Evolutionary conservation across 2,888 invertebrate species (phyloP), one percentile per base, ranked within the genome.

Genomic region (Drosophila neonasuta): DNA sequence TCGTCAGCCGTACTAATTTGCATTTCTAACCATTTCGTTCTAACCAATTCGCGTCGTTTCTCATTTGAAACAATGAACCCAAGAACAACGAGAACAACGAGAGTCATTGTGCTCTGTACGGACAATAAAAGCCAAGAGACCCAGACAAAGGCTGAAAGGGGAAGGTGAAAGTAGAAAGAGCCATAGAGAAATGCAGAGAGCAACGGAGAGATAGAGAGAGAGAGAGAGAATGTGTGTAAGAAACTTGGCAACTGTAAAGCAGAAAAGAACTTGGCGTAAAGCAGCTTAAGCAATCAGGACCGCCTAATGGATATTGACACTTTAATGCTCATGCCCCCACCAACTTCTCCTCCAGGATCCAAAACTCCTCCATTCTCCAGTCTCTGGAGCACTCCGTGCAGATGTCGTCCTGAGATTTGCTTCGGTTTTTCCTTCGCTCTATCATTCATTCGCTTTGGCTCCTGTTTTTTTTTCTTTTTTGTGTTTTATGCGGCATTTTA

Each of bases 221-320:
- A 32, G 48, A 11, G 17, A 48, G 48, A 32, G 24, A 44, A 17
- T 60, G 56, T 50, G 77, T 70, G 62, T 59, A 77, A 80, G 79
- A 75, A 80, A 81, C 69, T 84, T 84, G 69, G 64, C 65, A 80
- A 67, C 77, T 66, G 80, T 63, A 82, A 74, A 80, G 68, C 71
- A 77, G 80, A 82, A 83, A 85, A 80, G 80, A 80, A 83, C 73
- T 80, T 80, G 80, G 86, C 80, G 80, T 86, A 84, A 86, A 86
- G 86, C 75, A 81, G 86, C 85, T 86, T 83, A 86, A 83, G 82
- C 85, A 83, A 83, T 84, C 86, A 86, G 85, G 81, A 85, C 78
- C 76, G 82, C 85, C 86, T 83, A 83, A 83, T 86, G 83, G 87
- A 83, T 83, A 83, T 83, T 86, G 83, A 83, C 83, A 84, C 82